Evolutionary conservation across 2,888 invertebrate species (phyloP).

Genomic region (Axea sp.): DNA sequence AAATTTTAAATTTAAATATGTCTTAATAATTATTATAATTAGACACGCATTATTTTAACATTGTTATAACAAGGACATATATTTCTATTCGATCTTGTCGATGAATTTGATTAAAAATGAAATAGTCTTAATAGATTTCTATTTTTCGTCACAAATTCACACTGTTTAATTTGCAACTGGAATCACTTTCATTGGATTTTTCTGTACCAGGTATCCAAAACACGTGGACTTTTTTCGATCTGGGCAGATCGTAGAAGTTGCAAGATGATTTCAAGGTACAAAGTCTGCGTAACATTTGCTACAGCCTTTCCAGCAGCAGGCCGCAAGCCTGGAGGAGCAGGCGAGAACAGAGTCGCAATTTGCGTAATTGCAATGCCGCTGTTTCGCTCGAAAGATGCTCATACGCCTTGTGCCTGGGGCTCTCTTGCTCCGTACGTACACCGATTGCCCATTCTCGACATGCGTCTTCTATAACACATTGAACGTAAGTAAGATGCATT

Average conservation of each 20-base stretch:
- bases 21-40: too few species aligned
- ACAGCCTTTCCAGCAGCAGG: constrained; percentile 45
- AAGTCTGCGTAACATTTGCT: constrained; percentile 55
- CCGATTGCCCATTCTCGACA: constrained; percentile 45
- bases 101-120: too few species aligned
- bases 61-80: too few species aligned
- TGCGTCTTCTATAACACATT: constrained; percentile 51
- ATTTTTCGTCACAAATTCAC: too few species aligned
- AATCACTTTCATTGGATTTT: constrained; percentile 20
- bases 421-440: constrained; percentile 41
- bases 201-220: constrained; percentile 26
- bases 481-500: constrained; percentile 36
- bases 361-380: constrained; percentile 76
- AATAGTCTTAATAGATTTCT: too few species aligned
- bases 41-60: too few species aligned
- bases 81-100: too few species aligned
- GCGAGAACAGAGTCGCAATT: constrained; percentile 77
- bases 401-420: constrained; percentile 56
- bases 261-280: constrained; percentile 58
- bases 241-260: constrained; percentile 35
- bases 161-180: too few species aligned
- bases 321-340: constrained; percentile 69
- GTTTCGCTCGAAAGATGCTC: constrained; percentile 65
- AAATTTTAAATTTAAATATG: too few species aligned
- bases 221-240: constrained; percentile 22